Percentiles rank a stretch among this genome's conserved stretches.
Evolutionary conservation across 2,888 invertebrate genomes (phyloP).

Genomic region (Lepidocyrtoides sp.): DNA sequence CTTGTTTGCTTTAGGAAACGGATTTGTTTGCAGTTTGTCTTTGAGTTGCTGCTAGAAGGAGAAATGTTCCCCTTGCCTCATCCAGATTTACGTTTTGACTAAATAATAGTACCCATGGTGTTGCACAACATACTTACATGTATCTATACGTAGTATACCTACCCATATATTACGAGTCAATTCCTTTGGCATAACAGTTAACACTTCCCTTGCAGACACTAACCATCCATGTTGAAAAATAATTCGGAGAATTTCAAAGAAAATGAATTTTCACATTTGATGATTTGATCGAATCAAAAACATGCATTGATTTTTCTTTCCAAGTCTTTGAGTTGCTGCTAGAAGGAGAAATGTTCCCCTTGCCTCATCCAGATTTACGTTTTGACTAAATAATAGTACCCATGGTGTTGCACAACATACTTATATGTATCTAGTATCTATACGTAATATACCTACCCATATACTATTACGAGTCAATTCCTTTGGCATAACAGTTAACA

Average conservation of each 20-base stretch:
- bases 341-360: not conserved
- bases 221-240: not conserved
- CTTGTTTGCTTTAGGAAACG: not conserved
- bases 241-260: not conserved
- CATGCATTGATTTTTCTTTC: no score
- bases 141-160: no score
- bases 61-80: not conserved
- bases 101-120: no score
- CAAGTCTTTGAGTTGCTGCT: conserved; percentile 13
- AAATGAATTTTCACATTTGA: not conserved
- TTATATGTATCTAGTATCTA: no score
- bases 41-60: conserved; percentile 3
- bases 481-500: conserved; percentile 1
- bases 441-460: no score
- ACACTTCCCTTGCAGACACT: no score
- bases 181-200: conserved; percentile 8
- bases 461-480: not conserved
- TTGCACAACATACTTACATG: no score
- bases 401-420: no score
- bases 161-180: not conserved
- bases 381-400: no score
- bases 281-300: no score
- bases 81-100: no score
- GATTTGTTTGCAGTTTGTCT: conserved; percentile 19
- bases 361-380: no score